Conservation (phyloP, 2,113 vertebrate species). For the Ceyx margarethae region DNA sequence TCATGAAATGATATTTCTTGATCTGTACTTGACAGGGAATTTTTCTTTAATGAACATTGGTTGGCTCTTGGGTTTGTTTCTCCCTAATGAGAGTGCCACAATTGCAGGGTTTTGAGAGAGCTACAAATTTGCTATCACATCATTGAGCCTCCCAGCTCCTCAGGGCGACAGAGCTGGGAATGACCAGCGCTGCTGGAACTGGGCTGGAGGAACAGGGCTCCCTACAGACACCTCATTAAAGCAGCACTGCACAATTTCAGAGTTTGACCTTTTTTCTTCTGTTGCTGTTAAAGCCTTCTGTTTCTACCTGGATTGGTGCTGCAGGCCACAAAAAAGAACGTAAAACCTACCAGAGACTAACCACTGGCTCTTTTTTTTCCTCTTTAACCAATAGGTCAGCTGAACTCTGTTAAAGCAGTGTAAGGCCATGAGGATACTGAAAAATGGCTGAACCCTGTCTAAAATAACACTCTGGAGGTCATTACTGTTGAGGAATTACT, state of each 20-base stretch:
- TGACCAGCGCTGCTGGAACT: not conserved
- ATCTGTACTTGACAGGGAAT: not conserved
- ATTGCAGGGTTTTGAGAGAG: not conserved
- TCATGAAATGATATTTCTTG: not conserved
- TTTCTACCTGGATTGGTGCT: not conserved
- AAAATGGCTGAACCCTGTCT: not conserved
- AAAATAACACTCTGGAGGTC: not conserved
- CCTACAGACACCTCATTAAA: not conserved
- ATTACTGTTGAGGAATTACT: not conserved
- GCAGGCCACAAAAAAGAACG: not conserved
- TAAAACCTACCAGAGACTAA: not conserved
- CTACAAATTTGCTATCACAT: not conserved
- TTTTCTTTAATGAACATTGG: not conserved
- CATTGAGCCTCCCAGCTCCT: not conserved
- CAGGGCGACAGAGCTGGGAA: not conserved
- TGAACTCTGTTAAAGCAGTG: not conserved
- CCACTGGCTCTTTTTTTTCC: no score
- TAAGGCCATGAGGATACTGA: not conserved
- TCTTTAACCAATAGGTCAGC: not conserved
- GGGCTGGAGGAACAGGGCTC: not conserved
- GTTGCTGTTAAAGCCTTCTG: not conserved
- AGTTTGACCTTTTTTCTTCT: not conserved
- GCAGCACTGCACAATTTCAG: not conserved
- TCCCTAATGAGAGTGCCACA: not conserved
- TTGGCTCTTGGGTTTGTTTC: not conserved